Evolutionary conservation across 2,113 vertebrate species (phyloP), one percentile per base, ranked within the genome.

Genomic region (Galemys pyrenaicus): DNA sequence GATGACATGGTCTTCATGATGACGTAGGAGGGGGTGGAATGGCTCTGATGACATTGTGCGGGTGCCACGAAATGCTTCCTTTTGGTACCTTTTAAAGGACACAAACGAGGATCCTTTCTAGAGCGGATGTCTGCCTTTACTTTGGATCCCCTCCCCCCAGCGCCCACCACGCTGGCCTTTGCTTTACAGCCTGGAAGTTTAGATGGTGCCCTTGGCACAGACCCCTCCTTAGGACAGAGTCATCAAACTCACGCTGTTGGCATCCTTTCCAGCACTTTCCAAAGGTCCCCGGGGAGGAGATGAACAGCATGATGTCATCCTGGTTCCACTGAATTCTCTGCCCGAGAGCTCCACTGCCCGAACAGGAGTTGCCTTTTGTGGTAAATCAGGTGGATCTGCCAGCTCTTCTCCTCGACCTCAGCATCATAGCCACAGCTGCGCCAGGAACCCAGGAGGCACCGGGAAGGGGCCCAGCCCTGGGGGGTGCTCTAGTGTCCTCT

Each of bases 401-500:
- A 49, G 46, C 46, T 49, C 46, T 7, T 49, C 46, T 58, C 56
- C 56, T 20, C 2, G 56, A 24, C 17, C 56, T 58, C 56, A 58
- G 22, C 22, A 22, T 49, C 2, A 51, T 12, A 9, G 26, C 64
- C 6, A 0, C 10, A 37, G 65, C 26, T 9, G 11, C 20, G n/a
- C 75, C 44, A 49, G 46, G 46, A 49, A n/a, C n/a, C n/a, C n/a
- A n/a, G n/a, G n/a, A n/a, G n/a, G 11, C 20, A 28, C 75, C 44
- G 12, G 46, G 46, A 49, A 13, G 12, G 46, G 46, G 6, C 2
- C 46, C 12, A 11, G 46, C 46, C 6, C 20, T 0, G n/a, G 39
- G 30, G 7, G 30, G 51, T 15, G 0, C 30, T 35, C 19, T 0
- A 22, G 44, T 68, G 70, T 19, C 39, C 35, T 49, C 11, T 0